Conservation (phyloP, 1,140 invertebrate genomes). For the Penaeus vannamei region DNA sequence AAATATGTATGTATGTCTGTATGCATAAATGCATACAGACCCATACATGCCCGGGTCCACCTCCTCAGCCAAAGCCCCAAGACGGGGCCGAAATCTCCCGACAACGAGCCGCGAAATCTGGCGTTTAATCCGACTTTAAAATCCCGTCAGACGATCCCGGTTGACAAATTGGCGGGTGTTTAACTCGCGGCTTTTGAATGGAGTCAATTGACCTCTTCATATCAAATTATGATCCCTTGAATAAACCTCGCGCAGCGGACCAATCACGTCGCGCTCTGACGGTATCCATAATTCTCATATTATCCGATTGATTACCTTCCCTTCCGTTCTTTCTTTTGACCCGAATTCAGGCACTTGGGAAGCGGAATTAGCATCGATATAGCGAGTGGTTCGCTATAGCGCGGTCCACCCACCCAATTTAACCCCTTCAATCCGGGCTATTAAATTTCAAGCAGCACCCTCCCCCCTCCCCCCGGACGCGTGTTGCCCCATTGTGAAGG, state of each 20-base stretch:
- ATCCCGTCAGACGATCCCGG: not conserved
- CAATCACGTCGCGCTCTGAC: not conserved
- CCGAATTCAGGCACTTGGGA: too few relatives aligned
- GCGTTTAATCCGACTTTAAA: conserved; percentile 39
- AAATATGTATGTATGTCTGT: too few relatives aligned
- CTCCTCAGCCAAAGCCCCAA: too few relatives aligned
- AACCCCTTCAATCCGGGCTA: conserved; percentile 46
- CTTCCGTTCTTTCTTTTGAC: not conserved
- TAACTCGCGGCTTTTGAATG: conserved; percentile 18
- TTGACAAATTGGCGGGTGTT: conserved; percentile 49
- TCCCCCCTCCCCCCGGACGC: not conserved
- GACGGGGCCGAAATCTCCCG: not conserved
- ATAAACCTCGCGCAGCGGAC: not conserved
- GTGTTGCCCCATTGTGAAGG: conserved; percentile 35
- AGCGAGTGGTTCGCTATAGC: not conserved
- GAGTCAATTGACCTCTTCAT: conserved; percentile 24
- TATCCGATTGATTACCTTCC: not conserved
- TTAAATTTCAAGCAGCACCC: conserved; percentile 38
- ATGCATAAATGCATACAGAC: too few relatives aligned
- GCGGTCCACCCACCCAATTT: conserved; percentile 27
- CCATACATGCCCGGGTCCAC: too few relatives aligned
- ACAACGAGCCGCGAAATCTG: conserved; percentile 12
- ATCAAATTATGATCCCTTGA: conserved; percentile 20
- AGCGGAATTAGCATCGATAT: too few relatives aligned
- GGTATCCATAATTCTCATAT: not conserved